phyloP scores from a whole-genome alignment of 2,113 vertebrate genomes.

The Trinectes maculatus region DNA sequence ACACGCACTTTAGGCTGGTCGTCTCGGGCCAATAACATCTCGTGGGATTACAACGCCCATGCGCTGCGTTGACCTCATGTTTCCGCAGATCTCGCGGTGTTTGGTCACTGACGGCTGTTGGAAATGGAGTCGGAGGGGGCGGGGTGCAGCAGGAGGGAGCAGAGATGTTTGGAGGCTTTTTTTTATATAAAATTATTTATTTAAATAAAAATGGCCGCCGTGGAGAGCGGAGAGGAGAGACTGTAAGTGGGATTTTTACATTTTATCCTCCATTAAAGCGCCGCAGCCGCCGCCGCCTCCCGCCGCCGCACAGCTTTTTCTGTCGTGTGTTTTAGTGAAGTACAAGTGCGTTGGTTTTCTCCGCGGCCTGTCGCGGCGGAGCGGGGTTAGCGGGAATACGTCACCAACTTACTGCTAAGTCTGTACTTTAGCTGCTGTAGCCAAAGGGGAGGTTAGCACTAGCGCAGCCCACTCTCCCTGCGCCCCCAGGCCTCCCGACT shows the following conservation, averaged over 20 bases:
- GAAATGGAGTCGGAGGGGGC: slow-evolving; percentile 74
- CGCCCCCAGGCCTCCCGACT: slow-evolving; percentile 16
- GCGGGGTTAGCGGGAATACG: slow-evolving; percentile 82
- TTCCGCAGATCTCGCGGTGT: slow-evolving; percentile 75
- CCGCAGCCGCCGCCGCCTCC: slow-evolving; percentile 18
- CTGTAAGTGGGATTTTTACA: slow-evolving; percentile 82
- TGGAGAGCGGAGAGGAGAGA: slow-evolving; percentile 85
- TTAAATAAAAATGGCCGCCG: slow-evolving; percentile 90
- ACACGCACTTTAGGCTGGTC: too few species aligned
- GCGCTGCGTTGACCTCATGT: neutral
- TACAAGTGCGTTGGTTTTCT: slow-evolving; percentile 73
- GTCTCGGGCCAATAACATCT: too few species aligned
- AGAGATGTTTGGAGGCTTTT: slow-evolving; percentile 84
- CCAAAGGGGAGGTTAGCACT: slow-evolving; percentile 25
- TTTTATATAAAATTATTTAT: slow-evolving; percentile 86
- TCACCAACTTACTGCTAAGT: slow-evolving; percentile 78
- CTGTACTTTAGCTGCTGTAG: slow-evolving; percentile 64
- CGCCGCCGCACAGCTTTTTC: slow-evolving; percentile 33
- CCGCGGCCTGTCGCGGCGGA: slow-evolving; percentile 74
- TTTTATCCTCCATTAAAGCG: slow-evolving; percentile 59
- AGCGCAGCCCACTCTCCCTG: slow-evolving; percentile 30
- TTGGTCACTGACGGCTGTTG: slow-evolving; percentile 55
- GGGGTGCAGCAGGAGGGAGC: slow-evolving; percentile 76
- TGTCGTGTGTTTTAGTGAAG: slow-evolving; percentile 69
- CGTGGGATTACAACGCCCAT: slow-evolving; percentile 56